These are phyloP conservation scores for Hippolais icterina DNA, from an alignment of 2,113 vertebrate genomes.

Conservation along the genomic window DNA sequence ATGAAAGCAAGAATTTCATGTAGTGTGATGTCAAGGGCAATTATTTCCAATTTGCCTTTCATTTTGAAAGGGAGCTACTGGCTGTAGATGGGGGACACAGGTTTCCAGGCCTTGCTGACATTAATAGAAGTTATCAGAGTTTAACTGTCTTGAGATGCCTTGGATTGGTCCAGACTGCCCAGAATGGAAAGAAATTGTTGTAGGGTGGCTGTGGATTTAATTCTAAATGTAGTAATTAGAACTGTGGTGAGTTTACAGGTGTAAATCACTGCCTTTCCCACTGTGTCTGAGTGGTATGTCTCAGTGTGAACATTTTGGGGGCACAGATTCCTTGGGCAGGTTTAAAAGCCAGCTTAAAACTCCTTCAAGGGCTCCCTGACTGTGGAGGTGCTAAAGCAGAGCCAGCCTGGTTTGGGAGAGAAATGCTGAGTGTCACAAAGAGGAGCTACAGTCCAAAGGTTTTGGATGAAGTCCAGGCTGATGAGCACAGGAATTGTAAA, in stretches of 20 bases:
- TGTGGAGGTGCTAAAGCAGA: background rate
- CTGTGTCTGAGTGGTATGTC: background rate
- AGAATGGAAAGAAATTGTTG: background rate
- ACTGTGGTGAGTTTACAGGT: background rate
- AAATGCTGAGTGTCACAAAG: background rate
- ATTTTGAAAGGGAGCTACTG: background rate
- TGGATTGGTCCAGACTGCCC: background rate
- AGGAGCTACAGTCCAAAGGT: background rate
- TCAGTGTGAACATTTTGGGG: background rate
- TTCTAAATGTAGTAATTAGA: background rate
- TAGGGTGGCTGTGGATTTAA: background rate
- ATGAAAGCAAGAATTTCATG: background rate
- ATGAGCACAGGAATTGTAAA: background rate
- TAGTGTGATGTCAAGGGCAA: background rate
- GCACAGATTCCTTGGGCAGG: background rate
- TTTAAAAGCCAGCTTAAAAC: background rate
- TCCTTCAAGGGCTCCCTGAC: background rate
- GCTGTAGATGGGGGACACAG: background rate
- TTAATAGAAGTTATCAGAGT: background rate
- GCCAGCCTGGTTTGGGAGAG: background rate
- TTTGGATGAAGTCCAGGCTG: background rate
- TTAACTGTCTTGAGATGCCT: background rate
- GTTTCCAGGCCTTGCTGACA: background rate
- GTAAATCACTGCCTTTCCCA: background rate
- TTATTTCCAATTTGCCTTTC: background rate